Evolutionary conservation across 1,140 invertebrate species (phyloP).

Genomic region (Drosophila ananassae): DNA sequence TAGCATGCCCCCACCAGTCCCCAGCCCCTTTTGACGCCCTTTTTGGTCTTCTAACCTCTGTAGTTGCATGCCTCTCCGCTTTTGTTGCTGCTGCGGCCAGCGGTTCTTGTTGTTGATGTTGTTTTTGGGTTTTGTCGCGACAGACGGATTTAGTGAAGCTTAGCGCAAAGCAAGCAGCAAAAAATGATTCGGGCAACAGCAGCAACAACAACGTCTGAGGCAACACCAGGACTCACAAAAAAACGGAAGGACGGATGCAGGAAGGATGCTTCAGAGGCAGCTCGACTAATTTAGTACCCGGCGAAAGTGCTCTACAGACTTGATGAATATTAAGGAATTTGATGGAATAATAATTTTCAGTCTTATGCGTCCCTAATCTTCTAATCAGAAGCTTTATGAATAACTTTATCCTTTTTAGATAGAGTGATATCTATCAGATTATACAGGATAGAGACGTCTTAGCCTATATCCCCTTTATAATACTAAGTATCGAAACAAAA

Average conservation of each 20-base stretch:
- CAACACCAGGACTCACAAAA: constrained; percentile 1
- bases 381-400: no score
- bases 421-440: no score
- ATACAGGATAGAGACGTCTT: no score
- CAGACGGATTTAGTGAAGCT: constrained; percentile 72
- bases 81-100: constrained; percentile 35
- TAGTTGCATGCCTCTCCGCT: constrained; percentile 1
- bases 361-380: no score
- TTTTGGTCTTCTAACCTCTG: constrained; percentile 24
- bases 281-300: constrained; percentile 27
- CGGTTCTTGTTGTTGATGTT: constrained; percentile 34
- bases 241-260: constrained; percentile 9
- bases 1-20: not conserved
- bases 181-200: constrained; percentile 34
- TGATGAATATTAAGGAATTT: no score
- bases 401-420: no score
- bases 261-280: constrained; percentile 17
- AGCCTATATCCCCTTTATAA: no score
- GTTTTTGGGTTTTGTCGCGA: constrained; percentile 60
- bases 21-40: constrained; percentile 13
- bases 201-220: constrained; percentile 4
- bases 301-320: not conserved
- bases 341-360: not conserved
- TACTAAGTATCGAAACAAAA: constrained; percentile 15
- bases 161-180: constrained; percentile 53